These are phyloP conservation scores for Oplegnathus fasciatus DNA, from an alignment of 2,113 vertebrate genomes.

Conservation along the genomic window DNA sequence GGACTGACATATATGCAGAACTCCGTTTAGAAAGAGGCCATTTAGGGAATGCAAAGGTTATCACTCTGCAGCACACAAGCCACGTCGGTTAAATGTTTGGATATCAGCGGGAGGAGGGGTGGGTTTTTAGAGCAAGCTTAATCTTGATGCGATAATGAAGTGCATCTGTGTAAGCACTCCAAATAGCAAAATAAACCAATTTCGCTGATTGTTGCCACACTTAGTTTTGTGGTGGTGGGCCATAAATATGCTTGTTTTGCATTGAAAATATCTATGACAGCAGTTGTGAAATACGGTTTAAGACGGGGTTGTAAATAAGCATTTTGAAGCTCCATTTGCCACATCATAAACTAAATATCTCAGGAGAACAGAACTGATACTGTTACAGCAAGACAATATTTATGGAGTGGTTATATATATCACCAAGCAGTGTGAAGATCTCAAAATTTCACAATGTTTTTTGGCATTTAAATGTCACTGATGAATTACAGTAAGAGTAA, in stretches of 20 bases:
- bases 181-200: conserved; percentile 26
- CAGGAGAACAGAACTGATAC: background rate
- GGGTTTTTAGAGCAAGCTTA: background rate
- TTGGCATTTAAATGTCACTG: conserved; percentile 23
- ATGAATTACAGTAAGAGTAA: background rate
- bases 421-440: background rate
- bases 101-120: background rate
- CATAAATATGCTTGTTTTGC: conserved; percentile 27
- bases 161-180: background rate
- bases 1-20: background rate
- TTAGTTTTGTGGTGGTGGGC: conserved; percentile 3
- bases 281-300: conserved; percentile 31
- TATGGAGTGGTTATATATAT: background rate
- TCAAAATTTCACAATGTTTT: conserved; percentile 12
- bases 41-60: conserved; percentile 14
- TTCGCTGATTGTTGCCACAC: conserved; percentile 25
- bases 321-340: conserved; percentile 1
- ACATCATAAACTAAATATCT: conserved; percentile 21
- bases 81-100: background rate
- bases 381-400: conserved; percentile 12
- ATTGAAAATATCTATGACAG: conserved; percentile 31
- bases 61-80: background rate
- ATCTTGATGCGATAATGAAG: conserved; percentile 7
- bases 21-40: background rate
- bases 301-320: conserved; percentile 24